Evolutionary conservation across 2,888 invertebrate species (phyloP), one percentile per base, ranked within the genome.

Genomic region (Anodontia alba): DNA sequence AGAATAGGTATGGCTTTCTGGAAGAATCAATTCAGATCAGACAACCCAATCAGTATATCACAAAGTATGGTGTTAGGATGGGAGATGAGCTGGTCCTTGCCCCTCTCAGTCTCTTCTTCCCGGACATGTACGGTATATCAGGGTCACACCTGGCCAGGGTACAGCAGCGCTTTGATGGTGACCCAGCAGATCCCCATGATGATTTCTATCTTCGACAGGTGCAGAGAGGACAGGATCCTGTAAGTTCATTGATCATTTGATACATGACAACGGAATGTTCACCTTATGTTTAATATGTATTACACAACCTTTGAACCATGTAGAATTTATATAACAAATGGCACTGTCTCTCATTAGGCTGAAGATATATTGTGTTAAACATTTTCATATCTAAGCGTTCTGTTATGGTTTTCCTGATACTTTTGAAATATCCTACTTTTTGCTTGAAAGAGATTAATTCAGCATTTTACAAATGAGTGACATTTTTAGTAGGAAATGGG

Each of bases 81-180:
- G 98, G 98, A 0, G 99, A 99, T 94, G 99, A 99, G 94, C 97
- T 98, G 90, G 96, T 99, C 38, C 96, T 99, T 83, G 98, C 98
- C 3, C 98, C 98, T 0, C 94, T 99, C 36, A 97, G 98, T 86
- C 95, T 98, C 80, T 98, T 99, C 93, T 97, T 97, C 93, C 98
- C 95, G 0, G 98, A 98, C 94, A 95, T 98, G 77, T 96, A 98
- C 31, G 97, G 97, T 91, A 86, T 94, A 38, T 31, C 42, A 79
- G 93, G 93, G 0, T 79, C 92, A 1, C 97, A 98, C 93, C 87
- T 93, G 29, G 91, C 92, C 43, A 95, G 95, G 38, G 96, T 97
- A 0, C 96, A 97, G 77, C 84, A 86, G 70, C 87, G 93, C n/a
- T 96, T 95, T 51, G 95, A 95, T 70, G 96, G 98, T 2, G 98